Evolutionary conservation across 35 echinoderm and acorn worm genomes (phyloP).

Genomic region (Chiridota heheva): DNA sequence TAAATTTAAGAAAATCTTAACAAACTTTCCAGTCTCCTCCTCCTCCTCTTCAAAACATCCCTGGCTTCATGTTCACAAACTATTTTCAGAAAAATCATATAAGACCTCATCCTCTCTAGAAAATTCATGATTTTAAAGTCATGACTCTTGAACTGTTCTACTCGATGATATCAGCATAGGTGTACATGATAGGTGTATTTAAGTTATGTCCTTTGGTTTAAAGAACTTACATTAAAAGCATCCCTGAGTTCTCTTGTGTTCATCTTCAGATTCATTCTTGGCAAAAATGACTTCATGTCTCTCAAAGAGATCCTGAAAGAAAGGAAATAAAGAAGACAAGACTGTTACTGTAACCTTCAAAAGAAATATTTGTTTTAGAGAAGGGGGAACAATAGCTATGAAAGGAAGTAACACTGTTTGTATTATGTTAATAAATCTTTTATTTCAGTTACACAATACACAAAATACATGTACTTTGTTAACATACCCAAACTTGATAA

Average conservation of each 20-base stretch:
- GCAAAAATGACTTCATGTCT: constrained; percentile 96
- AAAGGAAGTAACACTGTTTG: too few relatives aligned
- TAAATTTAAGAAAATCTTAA: too few relatives aligned
- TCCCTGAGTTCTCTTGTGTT: constrained; percentile 83
- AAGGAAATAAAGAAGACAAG: constrained; percentile 42
- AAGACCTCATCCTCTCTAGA: neutral
- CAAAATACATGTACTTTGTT: too few relatives aligned
- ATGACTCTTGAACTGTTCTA: too few relatives aligned
- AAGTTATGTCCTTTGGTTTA: neutral
- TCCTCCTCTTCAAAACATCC: neutral
- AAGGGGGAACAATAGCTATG: too few relatives aligned
- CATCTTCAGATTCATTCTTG: constrained; percentile 84
- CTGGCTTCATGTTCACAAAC: neutral
- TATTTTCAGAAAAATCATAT: neutral
- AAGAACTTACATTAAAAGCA: constrained; percentile 77
- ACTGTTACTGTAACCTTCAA: too few relatives aligned
- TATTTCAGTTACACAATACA: too few relatives aligned
- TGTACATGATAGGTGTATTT: neutral
- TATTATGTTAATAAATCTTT: too few relatives aligned
- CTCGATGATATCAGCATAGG: too few relatives aligned
- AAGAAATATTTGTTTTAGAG: too few relatives aligned
- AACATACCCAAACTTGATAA: too few relatives aligned
- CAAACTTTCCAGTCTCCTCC: too few relatives aligned
- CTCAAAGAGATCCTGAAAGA: constrained; percentile 65
- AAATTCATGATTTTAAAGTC: neutral